A percentile compares a stretch with the other conserved stretches of the same genome.
Conservation (phyloP, 92 coral and sea anemone species). For the Bergia sp. region DNA sequence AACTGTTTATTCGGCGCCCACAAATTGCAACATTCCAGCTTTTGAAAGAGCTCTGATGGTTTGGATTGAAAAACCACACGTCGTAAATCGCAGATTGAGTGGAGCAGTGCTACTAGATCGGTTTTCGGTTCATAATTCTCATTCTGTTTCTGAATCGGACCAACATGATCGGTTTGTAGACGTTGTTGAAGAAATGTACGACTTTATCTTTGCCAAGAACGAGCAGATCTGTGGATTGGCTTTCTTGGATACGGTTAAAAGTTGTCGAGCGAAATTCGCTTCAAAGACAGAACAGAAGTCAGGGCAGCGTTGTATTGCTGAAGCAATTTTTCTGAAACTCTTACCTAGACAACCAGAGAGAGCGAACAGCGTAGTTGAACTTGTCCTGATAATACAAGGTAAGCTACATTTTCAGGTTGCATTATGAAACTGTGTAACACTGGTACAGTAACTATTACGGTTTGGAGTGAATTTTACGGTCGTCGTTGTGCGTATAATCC, state of each 20-base stretch:
- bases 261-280: constrained; percentile 9
- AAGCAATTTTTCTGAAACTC: constrained; percentile 70
- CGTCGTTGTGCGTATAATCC: too few species aligned
- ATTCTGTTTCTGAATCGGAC: background rate
- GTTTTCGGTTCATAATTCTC: constrained; percentile 27
- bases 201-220: background rate
- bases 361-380: constrained; percentile 63
- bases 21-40: constrained; percentile 47
- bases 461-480: too few species aligned
- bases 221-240: background rate
- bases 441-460: too few species aligned
- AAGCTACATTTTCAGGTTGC: background rate
- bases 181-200: constrained; percentile 12
- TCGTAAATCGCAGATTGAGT: constrained; percentile 85
- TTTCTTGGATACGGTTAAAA: constrained; percentile 18
- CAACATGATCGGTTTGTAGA: background rate
- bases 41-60: constrained; percentile 81
- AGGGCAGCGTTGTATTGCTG: constrained; percentile 1
- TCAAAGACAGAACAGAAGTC: background rate
- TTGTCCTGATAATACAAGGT: constrained; percentile 69
- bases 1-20: constrained; percentile 53
- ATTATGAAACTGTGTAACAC: too few species aligned
- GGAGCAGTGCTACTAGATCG: constrained; percentile 75
- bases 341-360: constrained; percentile 75
- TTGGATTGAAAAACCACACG: constrained; percentile 97